Evolutionary conservation across 1,140 invertebrate species (phyloP).

Genomic region (Meloidogyne hapla): DNA sequence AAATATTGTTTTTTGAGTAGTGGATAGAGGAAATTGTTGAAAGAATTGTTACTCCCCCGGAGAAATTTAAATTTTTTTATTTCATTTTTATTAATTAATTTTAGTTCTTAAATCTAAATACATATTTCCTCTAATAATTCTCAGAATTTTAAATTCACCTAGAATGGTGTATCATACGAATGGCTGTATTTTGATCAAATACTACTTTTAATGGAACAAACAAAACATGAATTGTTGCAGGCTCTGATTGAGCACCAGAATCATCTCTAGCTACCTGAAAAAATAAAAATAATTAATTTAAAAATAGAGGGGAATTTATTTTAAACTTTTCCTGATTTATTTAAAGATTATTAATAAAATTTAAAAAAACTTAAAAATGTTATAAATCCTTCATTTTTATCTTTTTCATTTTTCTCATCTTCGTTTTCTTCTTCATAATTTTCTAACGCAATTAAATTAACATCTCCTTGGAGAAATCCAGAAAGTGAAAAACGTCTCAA

Average conservation of each 20-base stretch:
- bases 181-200: slow-evolving; percentile 23
- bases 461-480: slow-evolving; percentile 47
- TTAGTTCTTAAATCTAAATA: too few species aligned
- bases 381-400: background rate
- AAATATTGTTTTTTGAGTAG: too few species aligned
- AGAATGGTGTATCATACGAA: slow-evolving; percentile 22
- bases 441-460: slow-evolving; percentile 30
- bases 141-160: slow-evolving; percentile 46
- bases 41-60: too few species aligned
- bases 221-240: slow-evolving; percentile 20
- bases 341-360: too few species aligned
- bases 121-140: too few species aligned
- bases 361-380: slow-evolving; percentile 8
- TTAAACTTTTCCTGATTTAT: too few species aligned
- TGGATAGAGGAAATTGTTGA: too few species aligned
- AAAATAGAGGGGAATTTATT: too few species aligned
- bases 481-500: slow-evolving; percentile 49
- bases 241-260: slow-evolving; percentile 30
- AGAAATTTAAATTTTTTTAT: too few species aligned
- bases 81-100: too few species aligned
- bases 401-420: background rate
- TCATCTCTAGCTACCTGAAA: slow-evolving; percentile 23
- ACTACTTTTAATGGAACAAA: slow-evolving; percentile 20
- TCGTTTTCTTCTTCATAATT: slow-evolving; percentile 18
- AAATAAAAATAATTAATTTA: slow-evolving; percentile 15